Conservation (phyloP, 1,140 invertebrate genomes). For the Spodoptera frugiperda region DNA sequence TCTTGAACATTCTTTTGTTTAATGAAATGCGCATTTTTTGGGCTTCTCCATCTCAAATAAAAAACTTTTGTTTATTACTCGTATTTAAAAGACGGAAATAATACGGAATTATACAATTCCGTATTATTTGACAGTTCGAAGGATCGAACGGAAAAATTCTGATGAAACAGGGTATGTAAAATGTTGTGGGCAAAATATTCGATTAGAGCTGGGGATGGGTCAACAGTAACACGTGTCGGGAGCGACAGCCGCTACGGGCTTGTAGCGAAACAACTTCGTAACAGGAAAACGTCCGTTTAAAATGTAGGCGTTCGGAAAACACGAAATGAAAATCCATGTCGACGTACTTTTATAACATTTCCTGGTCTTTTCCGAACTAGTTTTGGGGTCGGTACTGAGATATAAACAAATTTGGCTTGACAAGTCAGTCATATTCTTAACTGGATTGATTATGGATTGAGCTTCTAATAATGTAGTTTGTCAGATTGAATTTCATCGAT, state of each 20-base stretch:
- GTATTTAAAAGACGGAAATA: neutral
- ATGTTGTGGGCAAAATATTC: neutral
- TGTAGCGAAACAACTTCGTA: neutral
- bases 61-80: no score
- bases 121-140: neutral
- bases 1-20: neutral
- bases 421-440: no score
- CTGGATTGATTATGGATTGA: no score
- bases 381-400: no score
- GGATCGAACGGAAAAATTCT: neutral
- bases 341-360: no score
- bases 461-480: no score
- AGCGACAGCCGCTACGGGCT: neutral
- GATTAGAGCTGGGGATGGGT: slow-evolving; percentile 1
- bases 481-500: no score
- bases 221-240: slow-evolving; percentile 17
- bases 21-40: no score
- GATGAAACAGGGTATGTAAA: neutral
- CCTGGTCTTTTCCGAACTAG: no score
- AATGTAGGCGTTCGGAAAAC: neutral
- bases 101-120: neutral
- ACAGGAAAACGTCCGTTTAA: slow-evolving; percentile 25
- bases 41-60: no score
- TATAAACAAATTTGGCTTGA: no score
- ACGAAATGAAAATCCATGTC: no score